Base-by-base conservation (phyloP, 2,888 invertebrate genomes). In the Dinocampus coccinellae region DNA sequence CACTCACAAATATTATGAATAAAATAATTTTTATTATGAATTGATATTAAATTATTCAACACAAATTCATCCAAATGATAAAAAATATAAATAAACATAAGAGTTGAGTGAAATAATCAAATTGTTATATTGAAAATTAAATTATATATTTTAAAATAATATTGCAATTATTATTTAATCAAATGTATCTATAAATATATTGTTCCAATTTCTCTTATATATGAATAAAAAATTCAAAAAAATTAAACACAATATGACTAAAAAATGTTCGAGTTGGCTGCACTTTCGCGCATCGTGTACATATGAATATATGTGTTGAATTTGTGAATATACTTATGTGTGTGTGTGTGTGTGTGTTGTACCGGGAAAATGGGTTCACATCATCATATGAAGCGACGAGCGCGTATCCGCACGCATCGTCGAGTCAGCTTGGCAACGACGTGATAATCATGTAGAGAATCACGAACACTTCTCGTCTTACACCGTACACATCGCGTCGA, bases 371-470 rank as follows among this genome's bases (percentile, higher is more conserved):
- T 69, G 62, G 55, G 55, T 69, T 29, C 39, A 55, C 62, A 62
- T 69, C 47, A 53, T 60, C 60, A 69, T 69, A 55, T 33, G 52
- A 39, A 53, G 16, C 16, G 9, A n/a, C 47, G 16, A 47, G 47
- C 20, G 47, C 16, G 16, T 20, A 47, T 47, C 47, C 47, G 34
- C 36, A 60, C 33, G n/a, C 53, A 53, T 39, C 60, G 26, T 36
- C 62, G 16, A 29, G 61, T 39, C 34, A 63, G 29, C 53, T 63
- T 70, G 63, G 69, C 69, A 70, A 70, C 69, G 47, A 70, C 57
- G 64, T 70, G 69, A 70, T 70, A 70, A 70, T 70, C 63, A 70
- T 57, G 39, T 62, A 22, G 39, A 70, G 55, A 69, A 62, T 69
- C 69, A 69, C 53, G 55, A 58, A 57, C 52, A 61, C 69, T 63